Evolutionary conservation across 2,797 vertebrate species (phyloP), one percentile per base, ranked within the genome.

Genomic region (Argya squamiceps): DNA sequence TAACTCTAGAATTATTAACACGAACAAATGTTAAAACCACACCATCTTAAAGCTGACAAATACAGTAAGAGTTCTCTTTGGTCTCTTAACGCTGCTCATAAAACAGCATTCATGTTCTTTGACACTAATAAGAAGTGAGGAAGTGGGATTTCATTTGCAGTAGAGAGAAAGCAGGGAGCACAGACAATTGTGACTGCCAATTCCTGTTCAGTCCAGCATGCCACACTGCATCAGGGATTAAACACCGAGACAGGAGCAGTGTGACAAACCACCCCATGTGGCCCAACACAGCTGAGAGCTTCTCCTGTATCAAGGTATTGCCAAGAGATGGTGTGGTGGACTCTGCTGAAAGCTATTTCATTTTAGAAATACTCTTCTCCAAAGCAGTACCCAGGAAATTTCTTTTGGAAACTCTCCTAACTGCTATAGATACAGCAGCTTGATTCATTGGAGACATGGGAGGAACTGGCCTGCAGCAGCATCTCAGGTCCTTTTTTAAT

Each of bases 1-100:
- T 75, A 87, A 47, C 29, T 73, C 30, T 49, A 37, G 32, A 43
- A 79, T 91, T 75, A 84, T 44, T 83, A 91, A 85, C 10, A 82
- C 3, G 29, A 92, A 75, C 5, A 62, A 16, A 37, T 65, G 77
- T 49, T 36, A 83, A 94, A 87, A 65, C 32, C 36, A 32, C 20
- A 56, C 47, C 49, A 78, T 76, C 69, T 80, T 62, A 79, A 82
- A 95, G 49, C 44, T 78, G 62, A 59, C 52, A 60, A 70, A 56
- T 24, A 46, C 20, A 56, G 29, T 19, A 74, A 56, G 10, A 67
- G 27, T n/a, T 65, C 65, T 60, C 30, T 67, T 58, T 4, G 3
- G 56, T 67, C 39, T 60, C 47, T 37, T 56, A 77, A 68, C 0
- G 0, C 67, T 50, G 44, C 52, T 59, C 56, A 41, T 5, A 3